Conservation (phyloP, 37 sponge, comb jelly and placozoan species). For the Mnemiopsis leidyi region DNA sequence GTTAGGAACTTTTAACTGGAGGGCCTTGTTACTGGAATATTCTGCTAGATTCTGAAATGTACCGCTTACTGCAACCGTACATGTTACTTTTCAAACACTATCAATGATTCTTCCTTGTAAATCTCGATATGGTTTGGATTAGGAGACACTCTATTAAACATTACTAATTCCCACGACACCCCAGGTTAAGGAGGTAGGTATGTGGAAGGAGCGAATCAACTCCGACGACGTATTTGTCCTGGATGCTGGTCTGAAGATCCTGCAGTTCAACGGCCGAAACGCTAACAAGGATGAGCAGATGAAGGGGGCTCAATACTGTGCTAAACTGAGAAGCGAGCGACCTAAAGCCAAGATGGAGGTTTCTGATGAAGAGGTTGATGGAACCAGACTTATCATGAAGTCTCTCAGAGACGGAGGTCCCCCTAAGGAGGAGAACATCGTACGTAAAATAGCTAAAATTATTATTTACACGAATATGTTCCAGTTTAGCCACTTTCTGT, state of each 20-base stretch:
- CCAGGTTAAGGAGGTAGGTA: slow-evolving; percentile 74
- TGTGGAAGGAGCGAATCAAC: slow-evolving; percentile 76
- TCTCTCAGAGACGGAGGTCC: slow-evolving; percentile 56
- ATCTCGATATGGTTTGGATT: too few relatives aligned
- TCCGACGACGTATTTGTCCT: slow-evolving; percentile 92
- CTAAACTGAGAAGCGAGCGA: slow-evolving; percentile 73
- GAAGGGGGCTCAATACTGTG: slow-evolving; percentile 86
- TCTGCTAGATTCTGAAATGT: too few relatives aligned
- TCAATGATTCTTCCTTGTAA: too few relatives aligned
- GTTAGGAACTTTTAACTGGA: not conserved
- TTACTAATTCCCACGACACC: not conserved
- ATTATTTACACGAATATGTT: too few relatives aligned
- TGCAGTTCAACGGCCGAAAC: slow-evolving; percentile 89
- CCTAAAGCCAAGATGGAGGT: slow-evolving; percentile 62
- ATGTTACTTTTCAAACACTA: too few relatives aligned
- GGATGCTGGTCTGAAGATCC: slow-evolving; percentile 82
- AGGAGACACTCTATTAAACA: too few relatives aligned
- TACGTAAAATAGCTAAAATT: not conserved
- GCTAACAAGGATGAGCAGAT: slow-evolving; percentile 97
- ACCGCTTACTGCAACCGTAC: too few relatives aligned
- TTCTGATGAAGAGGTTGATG: slow-evolving; percentile 24
- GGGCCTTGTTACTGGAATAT: too few relatives aligned
- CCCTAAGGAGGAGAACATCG: slow-evolving; percentile 62
- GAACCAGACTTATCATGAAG: slow-evolving; percentile 53
- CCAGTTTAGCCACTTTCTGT: too few relatives aligned